These are phyloP conservation scores for Burhinus bistriatus DNA, from an alignment of 2,113 vertebrate genomes.

Conservation along the genomic window DNA sequence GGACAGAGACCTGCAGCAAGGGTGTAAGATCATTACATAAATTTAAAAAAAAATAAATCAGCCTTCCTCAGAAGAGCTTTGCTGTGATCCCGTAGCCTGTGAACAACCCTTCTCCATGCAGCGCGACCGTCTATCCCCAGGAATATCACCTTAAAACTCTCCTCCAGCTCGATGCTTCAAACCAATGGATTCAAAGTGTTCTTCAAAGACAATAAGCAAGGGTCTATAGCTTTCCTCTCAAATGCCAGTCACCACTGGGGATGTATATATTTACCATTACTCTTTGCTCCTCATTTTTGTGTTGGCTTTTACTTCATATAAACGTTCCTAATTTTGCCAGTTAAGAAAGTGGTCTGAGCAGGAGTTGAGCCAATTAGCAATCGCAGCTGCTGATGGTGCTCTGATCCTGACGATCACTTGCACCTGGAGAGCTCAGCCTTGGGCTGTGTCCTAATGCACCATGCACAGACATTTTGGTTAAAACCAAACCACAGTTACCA, in stretches of 20 bases:
- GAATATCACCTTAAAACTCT: not conserved
- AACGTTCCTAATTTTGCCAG: not conserved
- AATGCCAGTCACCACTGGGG: not conserved
- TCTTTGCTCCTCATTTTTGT: not conserved
- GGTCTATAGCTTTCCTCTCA: not conserved
- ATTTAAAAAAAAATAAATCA: not conserved
- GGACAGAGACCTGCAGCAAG: not conserved
- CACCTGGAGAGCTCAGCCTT: not conserved
- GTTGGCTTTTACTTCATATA: not conserved
- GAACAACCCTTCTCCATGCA: not conserved
- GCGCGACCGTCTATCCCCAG: rapidly evolving
- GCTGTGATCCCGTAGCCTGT: not conserved
- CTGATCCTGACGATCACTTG: rapidly evolving
- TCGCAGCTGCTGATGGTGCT: not conserved
- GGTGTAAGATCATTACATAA: not conserved
- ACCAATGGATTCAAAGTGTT: not conserved
- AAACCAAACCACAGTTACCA: not conserved
- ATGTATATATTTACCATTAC: too few species aligned
- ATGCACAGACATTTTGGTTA: not conserved
- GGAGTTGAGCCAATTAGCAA: not conserved
- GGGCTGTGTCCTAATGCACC: not conserved
- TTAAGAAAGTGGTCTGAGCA: not conserved
- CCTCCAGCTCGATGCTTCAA: not conserved
- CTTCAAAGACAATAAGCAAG: not conserved
- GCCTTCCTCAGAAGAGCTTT: not conserved